These are phyloP conservation scores for Ophioninae sp. DNA, from an alignment of 2,888 invertebrate species.

Conservation along the genomic window DNA sequence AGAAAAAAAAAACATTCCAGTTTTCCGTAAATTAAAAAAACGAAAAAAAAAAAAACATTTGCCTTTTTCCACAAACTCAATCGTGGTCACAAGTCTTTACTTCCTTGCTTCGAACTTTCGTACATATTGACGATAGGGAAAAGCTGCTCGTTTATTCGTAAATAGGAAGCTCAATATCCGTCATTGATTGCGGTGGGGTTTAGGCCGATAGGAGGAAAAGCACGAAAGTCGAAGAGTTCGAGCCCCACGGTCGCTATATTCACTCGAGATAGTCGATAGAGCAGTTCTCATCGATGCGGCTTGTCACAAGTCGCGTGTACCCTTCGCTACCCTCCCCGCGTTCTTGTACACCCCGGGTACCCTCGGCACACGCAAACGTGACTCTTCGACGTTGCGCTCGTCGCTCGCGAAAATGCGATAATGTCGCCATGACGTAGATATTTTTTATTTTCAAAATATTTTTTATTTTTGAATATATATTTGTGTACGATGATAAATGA, in stretches of 20 bases:
- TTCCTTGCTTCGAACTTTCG: too few relatives aligned
- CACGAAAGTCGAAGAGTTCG: neutral
- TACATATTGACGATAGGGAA: slow-evolving; percentile 72
- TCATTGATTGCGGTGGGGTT: slow-evolving; percentile 74
- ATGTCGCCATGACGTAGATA: too few relatives aligned
- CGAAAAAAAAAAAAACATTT: too few relatives aligned
- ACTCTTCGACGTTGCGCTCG: slow-evolving; percentile 11
- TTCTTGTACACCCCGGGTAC: slow-evolving; percentile 9
- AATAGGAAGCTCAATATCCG: slow-evolving; percentile 78
- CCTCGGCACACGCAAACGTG: slow-evolving; percentile 14
- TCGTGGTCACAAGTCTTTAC: too few relatives aligned
- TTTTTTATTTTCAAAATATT: too few relatives aligned
- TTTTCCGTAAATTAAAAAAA: too few relatives aligned
- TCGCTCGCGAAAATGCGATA: slow-evolving; percentile 19
- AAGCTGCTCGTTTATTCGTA: slow-evolving; percentile 77
- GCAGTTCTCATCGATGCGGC: slow-evolving; percentile 17
- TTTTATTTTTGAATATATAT: too few relatives aligned
- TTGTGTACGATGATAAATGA: too few relatives aligned
- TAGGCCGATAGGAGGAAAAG: slow-evolving; percentile 30
- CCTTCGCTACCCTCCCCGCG: slow-evolving; percentile 26
- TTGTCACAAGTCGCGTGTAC: slow-evolving; percentile 29
- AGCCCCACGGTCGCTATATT: slow-evolving; percentile 55
- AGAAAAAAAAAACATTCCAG: too few relatives aligned
- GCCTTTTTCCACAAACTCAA: too few relatives aligned
- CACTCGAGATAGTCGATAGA: slow-evolving; percentile 40